Base-by-base conservation (phyloP, 2,888 invertebrate species). In the Clostera curtula region DNA sequence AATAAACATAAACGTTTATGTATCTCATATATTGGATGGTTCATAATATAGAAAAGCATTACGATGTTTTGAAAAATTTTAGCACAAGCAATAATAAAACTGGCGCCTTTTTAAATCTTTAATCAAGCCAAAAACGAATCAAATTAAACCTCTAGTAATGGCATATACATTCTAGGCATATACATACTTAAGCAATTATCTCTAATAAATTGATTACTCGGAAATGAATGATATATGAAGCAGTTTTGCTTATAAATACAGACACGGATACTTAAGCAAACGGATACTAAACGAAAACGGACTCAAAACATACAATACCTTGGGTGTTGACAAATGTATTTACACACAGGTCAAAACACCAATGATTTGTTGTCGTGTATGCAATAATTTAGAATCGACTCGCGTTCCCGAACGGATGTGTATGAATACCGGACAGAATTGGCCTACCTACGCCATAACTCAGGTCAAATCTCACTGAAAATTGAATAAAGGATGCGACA, bases 331-430 rank as follows among this genome's bases (percentile, higher is more conserved):
- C 28, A 27, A 34, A 19, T 26, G 29, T n/a, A 26, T 15, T 23
- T 23, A 6, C 7, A 14, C 8, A 23, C 10, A 12, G 15, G 14
- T n/a, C n/a, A n/a, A n/a, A 29, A 29, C 12, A 23, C 12, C 18
- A 25, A 20, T 45, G 43, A 43, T 59, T 56, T 56, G 58, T 58
- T n/a, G 54, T 49, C 54, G 52, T 47, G 43, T 39, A 43, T 48
- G 48, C 45, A 64, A 57, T 67, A 65, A 65, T 66, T 69, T 62
- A 56, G 47, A 63, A 58, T 56, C 48, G 43, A 43, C 56, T 61
- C 75, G 73, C 74, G 70, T 68, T 60, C 46, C 25, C 42, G 41
- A 48, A 61, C 80, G 80, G 80, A 80, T 82, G 80, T 80, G 52
- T 79, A 77, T 65, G 51, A 70, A 77, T 67, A 53, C 67, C 60